Percentiles rank a stretch among this genome's conserved stretches.
phyloP scores from a whole-genome alignment of 2,888 invertebrate genomes.

The Tiliacea citrago region DNA sequence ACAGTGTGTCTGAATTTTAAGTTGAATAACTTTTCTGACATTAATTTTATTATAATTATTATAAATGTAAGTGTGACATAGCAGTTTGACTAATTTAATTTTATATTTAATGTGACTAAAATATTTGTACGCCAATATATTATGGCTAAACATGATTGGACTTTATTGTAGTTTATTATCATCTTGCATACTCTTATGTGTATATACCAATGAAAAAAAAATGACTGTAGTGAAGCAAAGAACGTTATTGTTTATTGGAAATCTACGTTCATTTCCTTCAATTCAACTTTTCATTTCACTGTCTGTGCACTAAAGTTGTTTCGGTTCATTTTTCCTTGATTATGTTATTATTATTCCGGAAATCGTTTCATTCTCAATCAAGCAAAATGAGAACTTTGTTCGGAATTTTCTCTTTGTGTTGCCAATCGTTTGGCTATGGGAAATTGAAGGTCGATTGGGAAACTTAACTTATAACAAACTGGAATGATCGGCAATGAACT shows the following conservation, averaged over 20 bases:
- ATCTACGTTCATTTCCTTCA: conserved; percentile 29
- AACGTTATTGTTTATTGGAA: conserved; percentile 25
- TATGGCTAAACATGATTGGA: no score
- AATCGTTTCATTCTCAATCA: conserved; percentile 37
- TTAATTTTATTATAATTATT: no score
- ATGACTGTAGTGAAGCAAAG: conserved; percentile 7
- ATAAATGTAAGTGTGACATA: no score
- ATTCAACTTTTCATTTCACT: conserved; percentile 32
- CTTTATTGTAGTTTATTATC: no score
- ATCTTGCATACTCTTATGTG: no score
- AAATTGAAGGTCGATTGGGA: conserved; percentile 28
- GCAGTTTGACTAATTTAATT: no score
- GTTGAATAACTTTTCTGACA: no score
- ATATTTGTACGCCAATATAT: no score
- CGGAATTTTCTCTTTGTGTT: conserved; percentile 39
- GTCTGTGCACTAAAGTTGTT: conserved; percentile 19
- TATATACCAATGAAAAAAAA: no score
- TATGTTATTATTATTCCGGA: conserved; percentile 27
- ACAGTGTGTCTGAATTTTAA: no score
- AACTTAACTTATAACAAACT: conserved; percentile 2
- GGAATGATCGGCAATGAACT: neutral
- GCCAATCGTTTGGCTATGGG: conserved; percentile 7
- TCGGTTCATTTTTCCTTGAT: conserved; percentile 33
- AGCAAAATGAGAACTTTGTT: conserved; percentile 33
- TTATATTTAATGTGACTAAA: no score